A percentile compares a stretch with the other conserved stretches of the same genome.
These are phyloP conservation scores for Allolobophora icterica DNA, from an alignment of 2,888 invertebrate species.

Conservation along the genomic window DNA sequence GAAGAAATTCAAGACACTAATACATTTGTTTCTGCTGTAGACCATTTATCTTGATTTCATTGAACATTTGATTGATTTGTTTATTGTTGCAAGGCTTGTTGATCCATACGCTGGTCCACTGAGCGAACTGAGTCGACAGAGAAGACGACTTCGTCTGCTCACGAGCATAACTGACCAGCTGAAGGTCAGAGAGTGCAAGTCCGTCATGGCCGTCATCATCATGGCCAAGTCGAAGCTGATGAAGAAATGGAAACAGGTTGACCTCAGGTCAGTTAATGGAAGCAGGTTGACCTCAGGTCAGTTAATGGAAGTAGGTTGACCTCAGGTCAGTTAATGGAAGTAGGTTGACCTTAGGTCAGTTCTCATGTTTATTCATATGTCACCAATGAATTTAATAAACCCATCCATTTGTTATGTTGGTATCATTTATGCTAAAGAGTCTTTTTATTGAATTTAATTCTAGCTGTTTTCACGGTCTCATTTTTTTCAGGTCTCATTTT, in stretches of 20 bases:
- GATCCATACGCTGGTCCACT: conserved; percentile 59
- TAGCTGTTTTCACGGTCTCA: too few relatives aligned
- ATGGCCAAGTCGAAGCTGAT: conserved; percentile 64
- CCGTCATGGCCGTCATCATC: conserved; percentile 63
- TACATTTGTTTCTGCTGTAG: too few relatives aligned
- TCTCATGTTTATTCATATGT: too few relatives aligned
- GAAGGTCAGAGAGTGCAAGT: conserved; percentile 65
- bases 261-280: conserved; percentile 56
- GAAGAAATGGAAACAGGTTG: conserved; percentile 64
- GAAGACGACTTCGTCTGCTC: conserved; percentile 61
- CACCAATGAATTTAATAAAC: background rate
- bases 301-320: conserved; percentile 53
- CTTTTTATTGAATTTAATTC: too few relatives aligned
- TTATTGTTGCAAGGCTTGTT: conserved; percentile 39
- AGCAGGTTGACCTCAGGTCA: background rate
- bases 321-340: conserved; percentile 62
- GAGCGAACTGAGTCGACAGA: conserved; percentile 64
- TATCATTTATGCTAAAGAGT: too few relatives aligned
- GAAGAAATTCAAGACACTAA: too few relatives aligned
- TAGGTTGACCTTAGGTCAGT: conserved; percentile 61
- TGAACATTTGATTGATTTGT: background rate
- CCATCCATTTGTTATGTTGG: background rate
- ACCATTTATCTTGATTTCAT: too few relatives aligned
- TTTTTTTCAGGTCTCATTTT: too few relatives aligned
- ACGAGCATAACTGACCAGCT: conserved; percentile 64